Percentiles rank a stretch among this genome's conserved stretches.
Evolutionary conservation across 1,140 invertebrate species (phyloP).

Genomic region (Ridgeia piscesae): DNA sequence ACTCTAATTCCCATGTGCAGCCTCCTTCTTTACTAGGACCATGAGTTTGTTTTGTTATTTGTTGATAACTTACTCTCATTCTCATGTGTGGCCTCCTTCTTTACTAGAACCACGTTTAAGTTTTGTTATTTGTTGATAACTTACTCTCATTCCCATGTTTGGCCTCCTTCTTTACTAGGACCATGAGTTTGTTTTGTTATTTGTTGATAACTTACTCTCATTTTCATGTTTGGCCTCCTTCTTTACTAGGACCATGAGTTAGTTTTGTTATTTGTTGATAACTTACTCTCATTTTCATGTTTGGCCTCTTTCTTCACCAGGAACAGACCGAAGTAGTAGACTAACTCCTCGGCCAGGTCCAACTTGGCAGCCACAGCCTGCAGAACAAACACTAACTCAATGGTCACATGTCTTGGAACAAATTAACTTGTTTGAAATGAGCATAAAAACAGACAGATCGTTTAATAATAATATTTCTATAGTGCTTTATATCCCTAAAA

Average conservation of each 20-base stretch:
- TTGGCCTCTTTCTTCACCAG: constrained; percentile 77
- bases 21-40: no score
- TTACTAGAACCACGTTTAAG: no score
- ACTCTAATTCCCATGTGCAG: no score
- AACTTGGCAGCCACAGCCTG: constrained; percentile 75
- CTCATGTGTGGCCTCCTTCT: no score
- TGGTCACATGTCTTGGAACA: background rate
- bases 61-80: no score
- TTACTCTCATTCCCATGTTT: constrained; percentile 68
- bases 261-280: background rate
- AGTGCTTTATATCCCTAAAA: no score
- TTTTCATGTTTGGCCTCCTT: no score
- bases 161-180: constrained; percentile 76
- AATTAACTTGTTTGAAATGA: background rate
- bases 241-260: no score
- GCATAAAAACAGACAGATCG: background rate
- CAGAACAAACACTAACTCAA: constrained; percentile 34
- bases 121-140: constrained; percentile 33
- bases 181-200: no score
- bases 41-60: no score
- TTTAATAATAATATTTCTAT: no score
- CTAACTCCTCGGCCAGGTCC: constrained; percentile 73
- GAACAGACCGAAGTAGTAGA: constrained; percentile 86
- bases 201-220: no score
- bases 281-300: constrained; percentile 66